phyloP scores from a whole-genome alignment of 1,140 invertebrate genomes.

The Contarinia nasturtii region DNA sequence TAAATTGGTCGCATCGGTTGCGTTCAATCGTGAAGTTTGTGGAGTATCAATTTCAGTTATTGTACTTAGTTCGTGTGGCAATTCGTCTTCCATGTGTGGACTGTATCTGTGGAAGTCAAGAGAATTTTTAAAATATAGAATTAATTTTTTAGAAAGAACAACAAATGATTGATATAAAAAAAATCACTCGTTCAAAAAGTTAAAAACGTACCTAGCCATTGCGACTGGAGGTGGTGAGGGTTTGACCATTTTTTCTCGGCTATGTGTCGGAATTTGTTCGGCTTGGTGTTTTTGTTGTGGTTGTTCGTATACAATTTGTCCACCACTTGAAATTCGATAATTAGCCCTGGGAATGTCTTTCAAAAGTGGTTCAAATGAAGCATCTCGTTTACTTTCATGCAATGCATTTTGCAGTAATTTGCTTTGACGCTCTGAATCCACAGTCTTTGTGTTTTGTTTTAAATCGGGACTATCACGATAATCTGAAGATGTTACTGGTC shows the following conservation, averaged over 20 bases:
- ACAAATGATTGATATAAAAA: background rate
- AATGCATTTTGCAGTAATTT: background rate
- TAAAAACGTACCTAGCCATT: conserved; percentile 8
- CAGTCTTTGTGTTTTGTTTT: background rate
- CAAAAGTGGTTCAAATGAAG: conserved; percentile 1
- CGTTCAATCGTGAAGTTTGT: conserved; percentile 13
- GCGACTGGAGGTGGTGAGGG: conserved; percentile 10
- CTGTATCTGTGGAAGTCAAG: conserved; percentile 9
- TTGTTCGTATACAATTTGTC: background rate
- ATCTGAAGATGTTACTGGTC: conserved; percentile 16
- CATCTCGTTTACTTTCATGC: background rate
- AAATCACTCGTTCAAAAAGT: background rate
- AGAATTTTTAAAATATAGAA: background rate
- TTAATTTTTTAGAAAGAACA: background rate
- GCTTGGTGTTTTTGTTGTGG: background rate
- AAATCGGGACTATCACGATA: conserved; percentile 4
- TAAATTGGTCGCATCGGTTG: background rate
- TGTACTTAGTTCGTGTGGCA: conserved; percentile 19
- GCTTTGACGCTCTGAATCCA: background rate
- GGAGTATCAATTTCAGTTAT: conserved; percentile 21
- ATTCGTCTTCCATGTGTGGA: conserved; percentile 13
- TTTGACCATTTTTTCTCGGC: background rate
- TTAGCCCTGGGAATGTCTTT: conserved; percentile 9
- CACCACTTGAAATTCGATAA: conserved; percentile 6
- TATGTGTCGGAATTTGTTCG: background rate